phyloP scores from a whole-genome alignment of 2,888 invertebrate genomes.

The Volucella inflata region DNA sequence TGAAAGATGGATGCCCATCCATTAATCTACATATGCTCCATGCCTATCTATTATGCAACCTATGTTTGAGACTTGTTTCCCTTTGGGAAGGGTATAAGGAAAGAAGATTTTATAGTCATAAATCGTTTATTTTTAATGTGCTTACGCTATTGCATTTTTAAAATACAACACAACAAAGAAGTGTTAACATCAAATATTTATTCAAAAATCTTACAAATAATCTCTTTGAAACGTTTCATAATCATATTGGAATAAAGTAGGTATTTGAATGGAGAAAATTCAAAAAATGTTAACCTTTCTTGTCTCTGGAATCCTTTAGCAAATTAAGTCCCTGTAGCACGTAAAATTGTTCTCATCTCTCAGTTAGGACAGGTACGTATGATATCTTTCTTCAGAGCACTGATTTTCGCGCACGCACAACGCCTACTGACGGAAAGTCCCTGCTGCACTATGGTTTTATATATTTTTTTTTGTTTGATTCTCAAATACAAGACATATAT shows the following conservation, averaged over 20 bases:
- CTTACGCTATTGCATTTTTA: no score
- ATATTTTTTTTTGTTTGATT: no score
- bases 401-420: neutral
- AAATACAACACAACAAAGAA: no score
- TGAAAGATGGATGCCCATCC: no score
- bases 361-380: neutral
- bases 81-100: no score
- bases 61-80: no score
- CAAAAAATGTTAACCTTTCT: neutral
- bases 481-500: neutral
- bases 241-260: neutral
- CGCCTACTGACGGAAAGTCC: slow-evolving; percentile 1
- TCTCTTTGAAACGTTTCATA: neutral
- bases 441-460: neutral
- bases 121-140: no score
- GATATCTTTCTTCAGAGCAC: no score
- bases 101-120: no score
- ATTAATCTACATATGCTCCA: no score
- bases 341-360: neutral
- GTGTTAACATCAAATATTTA: slow-evolving; percentile 5
- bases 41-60: no score
- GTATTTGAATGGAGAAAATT: neutral
- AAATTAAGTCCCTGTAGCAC: neutral
- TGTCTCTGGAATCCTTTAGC: neutral
- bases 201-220: neutral